Conservation (phyloP, 2,888 invertebrate species). For the Apotomis turbidana region DNA sequence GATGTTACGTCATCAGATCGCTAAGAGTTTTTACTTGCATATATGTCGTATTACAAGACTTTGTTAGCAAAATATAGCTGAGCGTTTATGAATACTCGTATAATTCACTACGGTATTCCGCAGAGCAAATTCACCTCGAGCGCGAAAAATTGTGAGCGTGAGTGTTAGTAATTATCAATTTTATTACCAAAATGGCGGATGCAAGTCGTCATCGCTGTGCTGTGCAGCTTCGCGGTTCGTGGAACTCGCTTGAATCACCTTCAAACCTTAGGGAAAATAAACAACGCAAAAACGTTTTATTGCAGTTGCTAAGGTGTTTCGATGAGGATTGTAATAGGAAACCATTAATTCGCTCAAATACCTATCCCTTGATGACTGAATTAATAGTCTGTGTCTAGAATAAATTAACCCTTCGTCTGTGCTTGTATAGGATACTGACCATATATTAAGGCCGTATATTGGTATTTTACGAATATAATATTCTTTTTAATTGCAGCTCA, state of each 20-base stretch:
- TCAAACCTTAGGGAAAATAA: constrained; percentile 40
- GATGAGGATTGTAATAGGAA: not conserved
- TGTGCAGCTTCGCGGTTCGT: constrained; percentile 59
- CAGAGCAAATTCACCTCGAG: constrained; percentile 32
- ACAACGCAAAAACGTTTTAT: constrained; percentile 24
- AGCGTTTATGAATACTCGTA: not conserved
- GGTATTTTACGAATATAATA: no score
- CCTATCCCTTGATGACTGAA: not conserved
- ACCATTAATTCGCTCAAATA: not conserved
- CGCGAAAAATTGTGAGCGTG: constrained; percentile 39
- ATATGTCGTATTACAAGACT: not conserved
- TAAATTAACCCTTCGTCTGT: no score
- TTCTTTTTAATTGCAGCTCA: no score
- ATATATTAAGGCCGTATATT: no score
- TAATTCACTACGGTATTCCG: not conserved
- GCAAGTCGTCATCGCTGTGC: constrained; percentile 60
- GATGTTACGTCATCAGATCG: constrained; percentile 9
- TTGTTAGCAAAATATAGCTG: not conserved
- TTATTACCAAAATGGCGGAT: constrained; percentile 72
- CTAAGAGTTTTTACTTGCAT: not conserved
- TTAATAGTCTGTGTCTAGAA: no score
- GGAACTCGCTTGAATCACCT: constrained; percentile 52
- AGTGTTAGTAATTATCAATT: constrained; percentile 53
- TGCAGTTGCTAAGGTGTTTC: not conserved
- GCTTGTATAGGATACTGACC: no score